phyloP scores from a whole-genome alignment of 1,140 invertebrate species.

The Solenopsis fugax region DNA sequence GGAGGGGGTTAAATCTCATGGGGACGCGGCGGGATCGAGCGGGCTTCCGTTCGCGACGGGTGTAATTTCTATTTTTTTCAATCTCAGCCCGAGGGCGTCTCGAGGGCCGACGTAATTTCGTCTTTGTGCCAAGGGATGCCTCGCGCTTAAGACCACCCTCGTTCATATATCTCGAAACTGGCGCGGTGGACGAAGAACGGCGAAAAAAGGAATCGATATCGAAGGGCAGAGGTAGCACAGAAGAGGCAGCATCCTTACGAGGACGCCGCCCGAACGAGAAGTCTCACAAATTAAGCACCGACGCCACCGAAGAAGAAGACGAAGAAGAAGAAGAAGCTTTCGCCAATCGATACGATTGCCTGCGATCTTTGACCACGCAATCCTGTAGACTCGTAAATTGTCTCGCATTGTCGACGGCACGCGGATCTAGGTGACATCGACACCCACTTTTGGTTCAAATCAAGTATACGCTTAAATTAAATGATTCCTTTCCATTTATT shows the following conservation, averaged over 20 bases:
- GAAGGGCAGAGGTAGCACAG: neutral
- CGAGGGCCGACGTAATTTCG: conserved; percentile 67
- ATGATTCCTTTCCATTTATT: conserved; percentile 22
- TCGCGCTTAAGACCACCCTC: conserved; percentile 43
- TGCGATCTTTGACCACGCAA: conserved; percentile 56
- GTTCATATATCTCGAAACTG: conserved; percentile 69
- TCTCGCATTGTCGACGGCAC: conserved; percentile 13
- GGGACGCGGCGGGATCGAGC: conserved; percentile 41
- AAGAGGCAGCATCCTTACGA: conserved; percentile 41
- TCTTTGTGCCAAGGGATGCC: conserved; percentile 65
- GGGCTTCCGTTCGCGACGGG: conserved; percentile 55
- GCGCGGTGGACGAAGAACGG: conserved; percentile 49
- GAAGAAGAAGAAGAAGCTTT: conserved; percentile 26
- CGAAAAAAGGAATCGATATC: conserved; percentile 58
- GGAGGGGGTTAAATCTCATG: conserved; percentile 39
- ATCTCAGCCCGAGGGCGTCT: conserved; percentile 60
- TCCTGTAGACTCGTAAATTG: conserved; percentile 49
- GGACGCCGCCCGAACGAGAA: conserved; percentile 38
- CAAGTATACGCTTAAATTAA: conserved; percentile 4
- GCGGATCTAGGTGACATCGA: conserved; percentile 2
- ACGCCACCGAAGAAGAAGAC: conserved; percentile 1
- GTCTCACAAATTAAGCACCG: conserved; percentile 66
- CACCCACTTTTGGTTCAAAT: conserved; percentile 24
- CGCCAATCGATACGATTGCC: conserved; percentile 53
- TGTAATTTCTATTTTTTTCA: conserved; percentile 69